Base-by-base conservation (phyloP, 2,797 vertebrate genomes). In the Eulemur rubriventer region DNA sequence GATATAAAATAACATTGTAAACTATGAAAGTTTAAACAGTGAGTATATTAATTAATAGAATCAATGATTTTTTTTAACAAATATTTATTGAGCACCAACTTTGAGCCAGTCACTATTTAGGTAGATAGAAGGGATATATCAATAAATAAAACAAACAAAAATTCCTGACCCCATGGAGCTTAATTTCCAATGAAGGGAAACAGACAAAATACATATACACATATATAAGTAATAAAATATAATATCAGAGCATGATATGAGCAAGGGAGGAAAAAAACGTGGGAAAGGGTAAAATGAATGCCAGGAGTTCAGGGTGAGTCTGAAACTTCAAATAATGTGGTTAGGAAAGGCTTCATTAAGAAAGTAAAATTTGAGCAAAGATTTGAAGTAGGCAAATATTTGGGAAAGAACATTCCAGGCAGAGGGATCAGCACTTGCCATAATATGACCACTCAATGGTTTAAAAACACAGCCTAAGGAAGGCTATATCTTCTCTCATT, bases 91-190 rank as follows among this genome's bases (percentile, higher is more conserved):
- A 67, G 48, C 48, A 95, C 16, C 76, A 38, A 70, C 41, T 85
- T 79, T 79, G 2, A 85, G 52, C 55, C 69, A 92, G 17, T 65
- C 52, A 69, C 30, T 91, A 22, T 79, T 73, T 57, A 90, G n/a
- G 86, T 30, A 95, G 76, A 46, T n/a, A 28, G 13, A 91, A 33
- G 41, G 24, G 28, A 92, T 41, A 61, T 0, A 79, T 41, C 52
- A 92, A 65, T 90, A 9, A 78, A 89, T 24, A 70, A 67, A 80
- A 85, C 14, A 92, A 94, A 80, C 9, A 55, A 85, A 97, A 96
- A 50, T 67, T 55, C 20, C 67, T 57, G 41, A 87, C 33, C 4
- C 61, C 10, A 20, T 28, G 48, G 38, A 96, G 20, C n/a, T 84
- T 79, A 72, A 90, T 83, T 88, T 87, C 59, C 63, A 94, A 52